Percentiles rank a stretch among this genome's conserved stretches.
Conservation (phyloP, 2,888 invertebrate species). For the Nemotelus pantherinus region DNA sequence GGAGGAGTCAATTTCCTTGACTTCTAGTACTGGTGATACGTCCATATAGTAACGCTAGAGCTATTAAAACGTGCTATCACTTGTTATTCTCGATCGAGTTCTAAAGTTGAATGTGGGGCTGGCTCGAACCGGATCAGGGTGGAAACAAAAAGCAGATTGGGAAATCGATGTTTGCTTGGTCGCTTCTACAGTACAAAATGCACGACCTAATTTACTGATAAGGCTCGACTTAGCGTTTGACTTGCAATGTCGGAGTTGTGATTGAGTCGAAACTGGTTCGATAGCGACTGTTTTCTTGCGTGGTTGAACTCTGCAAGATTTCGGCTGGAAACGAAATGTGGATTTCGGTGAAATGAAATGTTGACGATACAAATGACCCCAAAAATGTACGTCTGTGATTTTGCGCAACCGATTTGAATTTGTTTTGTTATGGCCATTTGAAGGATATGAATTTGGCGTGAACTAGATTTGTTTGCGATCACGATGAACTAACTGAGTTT, state of each 20-base stretch:
- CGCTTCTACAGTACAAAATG: slow-evolving; percentile 6
- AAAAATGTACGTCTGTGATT: not conserved
- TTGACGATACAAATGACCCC: slow-evolving; percentile 12
- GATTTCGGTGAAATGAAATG: not conserved
- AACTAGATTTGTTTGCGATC: too few relatives aligned
- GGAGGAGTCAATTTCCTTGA: slow-evolving; percentile 38
- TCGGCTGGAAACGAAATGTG: not conserved
- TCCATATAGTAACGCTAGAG: too few relatives aligned
- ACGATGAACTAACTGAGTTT: too few relatives aligned
- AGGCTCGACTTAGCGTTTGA: not conserved
- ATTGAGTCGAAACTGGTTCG: slow-evolving; percentile 3
- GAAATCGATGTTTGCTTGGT: not conserved
- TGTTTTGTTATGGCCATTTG: too few relatives aligned
- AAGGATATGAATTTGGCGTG: too few relatives aligned
- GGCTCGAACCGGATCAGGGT: slow-evolving; percentile 14
- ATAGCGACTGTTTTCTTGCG: not conserved
- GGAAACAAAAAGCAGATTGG: slow-evolving; percentile 12
- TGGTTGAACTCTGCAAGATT: not conserved
- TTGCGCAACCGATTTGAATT: too few relatives aligned
- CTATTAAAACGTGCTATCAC: slow-evolving; percentile 8
- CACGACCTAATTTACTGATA: slow-evolving; percentile 40
- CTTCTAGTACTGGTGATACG: slow-evolving; percentile 2
- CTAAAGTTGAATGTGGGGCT: slow-evolving; percentile 28
- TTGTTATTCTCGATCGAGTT: slow-evolving; percentile 35
- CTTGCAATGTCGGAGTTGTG: slow-evolving; percentile 5